A percentile compares a stretch with the other conserved stretches of the same genome.
Conservation (phyloP, 1,140 invertebrate genomes). For the Diuraphis noxia region DNA sequence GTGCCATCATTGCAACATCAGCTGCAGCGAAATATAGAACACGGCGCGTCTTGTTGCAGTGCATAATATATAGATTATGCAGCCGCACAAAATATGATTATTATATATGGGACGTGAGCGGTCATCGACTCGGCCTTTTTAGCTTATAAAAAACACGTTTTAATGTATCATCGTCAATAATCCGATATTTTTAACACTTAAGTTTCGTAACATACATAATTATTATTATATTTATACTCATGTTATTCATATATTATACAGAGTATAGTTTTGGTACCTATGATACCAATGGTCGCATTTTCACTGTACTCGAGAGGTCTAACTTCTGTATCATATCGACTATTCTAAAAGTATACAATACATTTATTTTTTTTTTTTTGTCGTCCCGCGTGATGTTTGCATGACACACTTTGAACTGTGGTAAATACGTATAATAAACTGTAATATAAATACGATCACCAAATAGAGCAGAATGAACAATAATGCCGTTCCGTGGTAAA, state of each 20-base stretch:
- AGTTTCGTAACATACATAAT: not conserved
- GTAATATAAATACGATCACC: too few relatives aligned
- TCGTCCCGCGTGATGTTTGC: too few relatives aligned
- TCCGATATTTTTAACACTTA: not conserved
- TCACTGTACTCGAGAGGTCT: not conserved
- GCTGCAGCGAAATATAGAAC: not conserved
- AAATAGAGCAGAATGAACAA: too few relatives aligned
- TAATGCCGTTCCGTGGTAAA: too few relatives aligned
- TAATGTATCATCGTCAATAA: not conserved
- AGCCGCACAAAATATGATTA: not conserved
- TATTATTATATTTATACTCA: too few relatives aligned
- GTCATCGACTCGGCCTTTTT: not conserved
- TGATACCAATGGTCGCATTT: not conserved
- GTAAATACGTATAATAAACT: too few relatives aligned
- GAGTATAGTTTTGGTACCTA: not conserved
- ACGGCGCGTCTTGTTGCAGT: not conserved
- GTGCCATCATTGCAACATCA: not conserved
- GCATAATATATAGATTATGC: too few relatives aligned
- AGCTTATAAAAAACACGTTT: not conserved
- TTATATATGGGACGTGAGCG: not conserved
- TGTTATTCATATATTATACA: not conserved
- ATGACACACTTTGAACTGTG: too few relatives aligned
- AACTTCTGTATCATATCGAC: not conserved
- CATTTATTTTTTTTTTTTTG: too few relatives aligned
- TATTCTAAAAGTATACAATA: not conserved